A percentile compares a stretch with the other conserved stretches of the same genome.
Evolutionary conservation across 2,113 vertebrate species (phyloP).

Genomic region (Aspiorhynchus laticeps): DNA sequence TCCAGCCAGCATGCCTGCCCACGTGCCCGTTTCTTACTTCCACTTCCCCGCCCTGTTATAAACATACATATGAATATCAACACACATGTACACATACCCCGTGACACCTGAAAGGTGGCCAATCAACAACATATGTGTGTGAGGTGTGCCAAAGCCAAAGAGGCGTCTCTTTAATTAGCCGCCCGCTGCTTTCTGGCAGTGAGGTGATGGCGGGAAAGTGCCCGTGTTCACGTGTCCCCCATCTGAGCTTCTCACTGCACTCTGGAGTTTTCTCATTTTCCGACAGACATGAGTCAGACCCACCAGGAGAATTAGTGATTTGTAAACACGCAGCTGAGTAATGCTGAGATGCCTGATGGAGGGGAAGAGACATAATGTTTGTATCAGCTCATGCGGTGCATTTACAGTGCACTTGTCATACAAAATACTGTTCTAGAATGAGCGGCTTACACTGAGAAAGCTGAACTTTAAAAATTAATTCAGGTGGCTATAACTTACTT

Average conservation of each 20-base stretch:
- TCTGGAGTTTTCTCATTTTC: slow-evolving; percentile 48
- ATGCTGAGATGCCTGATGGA: slow-evolving; percentile 28
- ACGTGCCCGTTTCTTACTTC: slow-evolving; percentile 26
- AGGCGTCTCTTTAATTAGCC: slow-evolving; percentile 73
- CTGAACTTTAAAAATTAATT: neutral
- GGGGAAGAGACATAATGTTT: slow-evolving; percentile 23
- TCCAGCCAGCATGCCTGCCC: slow-evolving; percentile 59
- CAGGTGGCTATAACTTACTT: neutral
- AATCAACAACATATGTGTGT: slow-evolving; percentile 79
- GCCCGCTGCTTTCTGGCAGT: slow-evolving; percentile 52
- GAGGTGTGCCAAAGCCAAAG: slow-evolving; percentile 56
- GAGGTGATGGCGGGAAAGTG: slow-evolving; percentile 32
- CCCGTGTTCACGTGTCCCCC: slow-evolving; percentile 39
- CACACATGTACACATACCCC: slow-evolving; percentile 74
- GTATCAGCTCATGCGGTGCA: slow-evolving; percentile 1
- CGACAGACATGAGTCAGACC: slow-evolving; percentile 57
- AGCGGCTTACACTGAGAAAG: neutral
- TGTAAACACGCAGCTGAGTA: slow-evolving; percentile 40
- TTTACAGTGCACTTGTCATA: neutral
- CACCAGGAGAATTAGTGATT: slow-evolving; percentile 47
- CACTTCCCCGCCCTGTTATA: slow-evolving; percentile 45
- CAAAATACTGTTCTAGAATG: neutral
- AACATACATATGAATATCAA: slow-evolving; percentile 57
- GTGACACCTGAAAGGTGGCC: slow-evolving; percentile 82
- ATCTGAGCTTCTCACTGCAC: slow-evolving; percentile 42